phyloP scores from a whole-genome alignment of 2,797 vertebrate genomes.

The Pitangus sulphuratus region DNA sequence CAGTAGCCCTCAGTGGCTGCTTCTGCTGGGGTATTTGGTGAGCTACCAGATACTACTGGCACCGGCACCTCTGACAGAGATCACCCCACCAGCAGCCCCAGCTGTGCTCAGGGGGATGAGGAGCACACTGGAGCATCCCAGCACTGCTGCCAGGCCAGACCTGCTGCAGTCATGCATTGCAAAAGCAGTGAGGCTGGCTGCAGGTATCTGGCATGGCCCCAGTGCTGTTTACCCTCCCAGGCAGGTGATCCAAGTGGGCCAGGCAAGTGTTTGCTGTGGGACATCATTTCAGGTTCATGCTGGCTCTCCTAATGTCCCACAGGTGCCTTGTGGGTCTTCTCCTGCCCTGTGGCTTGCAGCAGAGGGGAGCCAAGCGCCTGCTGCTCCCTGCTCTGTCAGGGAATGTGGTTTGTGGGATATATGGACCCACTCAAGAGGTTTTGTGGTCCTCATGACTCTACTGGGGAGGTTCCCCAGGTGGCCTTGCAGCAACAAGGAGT shows the following conservation, averaged over 20 bases:
- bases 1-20: not conserved
- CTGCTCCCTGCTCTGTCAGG: not conserved
- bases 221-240: not conserved
- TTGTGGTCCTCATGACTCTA: not conserved
- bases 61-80: not conserved
- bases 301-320: not conserved
- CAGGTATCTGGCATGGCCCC: rapidly evolving
- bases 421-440: not conserved
- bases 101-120: not conserved
- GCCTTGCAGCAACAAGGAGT: not conserved
- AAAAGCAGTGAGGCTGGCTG: not conserved
- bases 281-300: too few species aligned
- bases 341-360: not conserved
- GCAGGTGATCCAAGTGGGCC: rapidly evolving
- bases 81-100: not conserved
- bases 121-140: rapidly evolving
- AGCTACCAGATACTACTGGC: not conserved
- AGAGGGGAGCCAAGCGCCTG: not conserved
- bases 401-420: not conserved
- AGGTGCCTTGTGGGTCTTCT: not conserved
- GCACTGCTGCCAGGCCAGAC: not conserved
- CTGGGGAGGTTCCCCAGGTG: not conserved
- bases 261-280: rapidly evolving
- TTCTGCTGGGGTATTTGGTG: not conserved
- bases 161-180: rapidly evolving